phyloP scores from a whole-genome alignment of 1,140 invertebrate species.

The Ceratina japonica region DNA sequence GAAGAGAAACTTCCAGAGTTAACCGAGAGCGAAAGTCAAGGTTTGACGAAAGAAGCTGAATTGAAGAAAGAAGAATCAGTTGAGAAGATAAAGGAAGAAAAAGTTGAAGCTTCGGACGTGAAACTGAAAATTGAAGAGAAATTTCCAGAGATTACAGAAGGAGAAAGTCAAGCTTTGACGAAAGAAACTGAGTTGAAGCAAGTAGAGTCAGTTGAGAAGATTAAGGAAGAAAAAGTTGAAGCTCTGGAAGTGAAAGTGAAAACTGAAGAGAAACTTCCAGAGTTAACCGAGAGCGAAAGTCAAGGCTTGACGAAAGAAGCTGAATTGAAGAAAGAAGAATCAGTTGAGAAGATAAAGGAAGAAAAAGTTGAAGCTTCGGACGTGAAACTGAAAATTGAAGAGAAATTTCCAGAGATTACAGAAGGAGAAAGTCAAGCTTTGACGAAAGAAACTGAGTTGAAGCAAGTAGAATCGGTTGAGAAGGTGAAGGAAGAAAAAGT shows the following conservation, averaged over 20 bases:
- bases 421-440: not conserved
- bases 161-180: not conserved
- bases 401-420: no score
- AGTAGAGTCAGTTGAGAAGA: no score
- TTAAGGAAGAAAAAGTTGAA: not conserved
- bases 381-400: no score
- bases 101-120: not conserved
- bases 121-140: conserved; percentile 3
- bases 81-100: not conserved
- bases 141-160: not conserved
- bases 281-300: not conserved
- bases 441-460: no score
- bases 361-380: not conserved
- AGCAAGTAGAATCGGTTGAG: no score
- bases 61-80: no score
- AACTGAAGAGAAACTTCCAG: not conserved
- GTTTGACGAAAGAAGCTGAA: not conserved
- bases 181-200: not conserved
- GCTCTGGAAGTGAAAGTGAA: not conserved
- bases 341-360: no score
- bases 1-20: not conserved
- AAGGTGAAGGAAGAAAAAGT: not conserved
- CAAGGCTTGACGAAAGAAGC: no score
- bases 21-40: not conserved
- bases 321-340: no score